Evolutionary conservation across 1,140 invertebrate species (phyloP), one percentile per base, ranked within the genome.

Genomic region (Drosophila varians): DNA sequence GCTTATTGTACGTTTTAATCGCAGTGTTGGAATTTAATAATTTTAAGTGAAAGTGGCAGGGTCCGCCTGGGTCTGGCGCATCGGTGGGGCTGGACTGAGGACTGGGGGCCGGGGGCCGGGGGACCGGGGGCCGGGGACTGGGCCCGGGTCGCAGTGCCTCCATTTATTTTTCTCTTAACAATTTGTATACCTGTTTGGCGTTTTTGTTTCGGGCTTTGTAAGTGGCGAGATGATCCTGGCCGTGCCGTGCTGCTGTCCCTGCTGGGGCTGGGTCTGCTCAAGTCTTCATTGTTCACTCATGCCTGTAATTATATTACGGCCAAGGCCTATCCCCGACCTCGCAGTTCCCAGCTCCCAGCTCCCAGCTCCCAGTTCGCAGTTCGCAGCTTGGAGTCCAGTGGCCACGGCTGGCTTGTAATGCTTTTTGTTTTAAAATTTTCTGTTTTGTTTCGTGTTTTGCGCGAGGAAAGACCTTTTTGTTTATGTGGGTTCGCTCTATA

Each of bases 21-120:
- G 64, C 42, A 43, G 78, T 60, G 48, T 40, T 42, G 56, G 53
- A 78, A 79, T 79, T 80, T 80, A 80, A 80, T 80, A 82, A 82
- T 68, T 77, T 82, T 76, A 80, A 75, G 72, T 75, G 58, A 77
- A 77, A 60, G 43, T 36, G 21, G 70, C 28, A 19, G 61, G 8
- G 12, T 12, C 9, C 28, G 31, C 21, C 16, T n/a, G 42, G 53
- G 42, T 19, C 8, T 34, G 31, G 34, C 9, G 9, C 4, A 1
- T 9, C 28, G 7, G 26, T 1, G 26, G 7, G 8, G 26, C 26
- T 28, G 26, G 26, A 0, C 26, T 7, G 26, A 8, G 26, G 26
- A 25, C 48, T 23, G 31, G 25, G 23, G 23, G 54, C 18, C 34
- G 25, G 52, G 14, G 21, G 28, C 16, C 18, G 31, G 21, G 25